Evolutionary conservation across 1,140 invertebrate species (phyloP), one percentile per base, ranked within the genome.

Genomic region (Acromyrmex heyeri): DNA sequence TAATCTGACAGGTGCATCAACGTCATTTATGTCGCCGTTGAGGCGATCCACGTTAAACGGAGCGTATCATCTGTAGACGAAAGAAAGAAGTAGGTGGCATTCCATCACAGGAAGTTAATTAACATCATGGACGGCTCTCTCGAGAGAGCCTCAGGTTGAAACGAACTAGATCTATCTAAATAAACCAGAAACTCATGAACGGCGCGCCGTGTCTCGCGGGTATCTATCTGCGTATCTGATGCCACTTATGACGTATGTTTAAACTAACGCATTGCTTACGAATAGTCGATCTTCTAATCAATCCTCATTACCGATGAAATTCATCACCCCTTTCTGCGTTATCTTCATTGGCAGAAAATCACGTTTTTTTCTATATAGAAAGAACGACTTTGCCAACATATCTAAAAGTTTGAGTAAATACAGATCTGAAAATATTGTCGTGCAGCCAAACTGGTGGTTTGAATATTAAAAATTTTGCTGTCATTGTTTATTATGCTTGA

Each of bases 101-200:
- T 76, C 62, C 65, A 69, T 70, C 86, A 76, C 81, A 86, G 87
- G 85, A 91, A 91, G 89, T 87, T 92, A 90, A 93, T 93, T 93
- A 93, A 90, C 92, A 91, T 93, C 88, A 77, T 70, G 48, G 86
- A 88, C 65, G 79, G 77, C 55, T 76, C 34, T 76, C 38, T 4
- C 30, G 61, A 16, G 61, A 16, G 81, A 55, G 77, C 53, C 67
- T 48, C 59, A 27, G 34, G 44, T 64, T 62, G 78, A 90, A 86
- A 59, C 79, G 77, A 86, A 48, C 83, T 75, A 79, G 64, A 81
- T 57, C 65, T 70, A 81, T 57, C 65, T 70, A 89, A 87, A 65
- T 73, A 57, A 87, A 65, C 81, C 62, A 81, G 75, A 67, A 69
- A 27, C 86, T 65, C 70, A 53, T 21, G 77, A 59, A 75, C 34